Evolutionary conservation across 53 echinoderm and acorn worm species (phyloP).

Genomic region (Hippasteria phrygiana): DNA sequence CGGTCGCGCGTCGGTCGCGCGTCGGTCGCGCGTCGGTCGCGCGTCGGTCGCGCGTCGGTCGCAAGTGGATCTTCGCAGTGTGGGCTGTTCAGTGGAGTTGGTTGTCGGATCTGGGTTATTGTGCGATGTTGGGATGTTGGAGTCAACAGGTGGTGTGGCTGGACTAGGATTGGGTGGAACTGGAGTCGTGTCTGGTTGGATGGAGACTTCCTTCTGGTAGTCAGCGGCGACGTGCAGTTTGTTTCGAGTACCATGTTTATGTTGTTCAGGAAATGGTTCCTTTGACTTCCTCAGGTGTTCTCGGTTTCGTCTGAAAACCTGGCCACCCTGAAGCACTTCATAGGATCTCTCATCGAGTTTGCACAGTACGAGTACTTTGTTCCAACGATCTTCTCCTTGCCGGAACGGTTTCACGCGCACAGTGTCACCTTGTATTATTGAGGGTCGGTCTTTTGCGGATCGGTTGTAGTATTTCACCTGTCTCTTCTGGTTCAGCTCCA

Average conservation of each 20-base stretch:
- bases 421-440: constrained; percentile 45
- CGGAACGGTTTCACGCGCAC: constrained; percentile 64
- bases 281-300: constrained; percentile 59
- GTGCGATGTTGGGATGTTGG: neutral
- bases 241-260: neutral
- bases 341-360: constrained; percentile 60
- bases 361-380: constrained; percentile 45
- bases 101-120: neutral
- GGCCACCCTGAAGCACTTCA: constrained; percentile 44
- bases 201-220: neutral
- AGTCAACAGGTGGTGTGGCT: neutral
- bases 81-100: neutral
- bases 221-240: too few species aligned
- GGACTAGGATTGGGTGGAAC: too few species aligned
- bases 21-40: too few species aligned
- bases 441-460: constrained; percentile 29
- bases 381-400: constrained; percentile 35
- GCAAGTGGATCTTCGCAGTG: neutral
- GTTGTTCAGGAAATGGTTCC: constrained; percentile 26
- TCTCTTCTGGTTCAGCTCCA: constrained; percentile 12
- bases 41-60: too few species aligned
- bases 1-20: too few species aligned
- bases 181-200: constrained; percentile 8
- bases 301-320: constrained; percentile 66
- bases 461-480: constrained; percentile 62